Conservation (phyloP, 1,140 invertebrate species). For the Lepidurus apus region DNA sequence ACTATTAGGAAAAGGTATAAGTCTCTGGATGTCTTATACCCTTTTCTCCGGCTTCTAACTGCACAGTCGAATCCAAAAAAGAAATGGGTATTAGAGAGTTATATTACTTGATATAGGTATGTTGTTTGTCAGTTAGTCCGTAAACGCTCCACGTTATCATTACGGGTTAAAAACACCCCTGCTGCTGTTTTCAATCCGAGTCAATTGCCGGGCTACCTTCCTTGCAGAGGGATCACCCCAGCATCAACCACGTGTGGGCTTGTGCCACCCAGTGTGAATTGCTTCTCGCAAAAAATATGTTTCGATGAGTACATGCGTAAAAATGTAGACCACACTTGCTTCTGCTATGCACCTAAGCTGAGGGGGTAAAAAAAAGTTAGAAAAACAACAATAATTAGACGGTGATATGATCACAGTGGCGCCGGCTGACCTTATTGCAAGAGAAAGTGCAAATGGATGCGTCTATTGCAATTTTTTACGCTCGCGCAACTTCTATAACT, state of each 20-base stretch:
- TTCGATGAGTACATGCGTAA: neutral
- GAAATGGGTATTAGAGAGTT: neutral
- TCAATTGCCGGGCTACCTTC: neutral
- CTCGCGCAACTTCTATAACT: constrained; percentile 9
- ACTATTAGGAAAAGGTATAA: neutral
- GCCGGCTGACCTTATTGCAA: neutral
- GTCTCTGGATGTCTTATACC: neutral
- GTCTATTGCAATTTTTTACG: constrained; percentile 10
- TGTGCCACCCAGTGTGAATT: neutral
- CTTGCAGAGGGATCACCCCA: neutral
- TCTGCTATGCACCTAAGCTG: neutral
- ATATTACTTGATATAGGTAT: neutral
- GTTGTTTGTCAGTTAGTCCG: neutral
- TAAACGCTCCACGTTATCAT: constrained; percentile 1
- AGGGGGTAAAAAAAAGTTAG: neutral
- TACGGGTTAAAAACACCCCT: constrained; percentile 14
- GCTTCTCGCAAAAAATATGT: neutral
- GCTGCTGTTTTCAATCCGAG: constrained; percentile 18
- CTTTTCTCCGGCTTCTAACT: neutral
- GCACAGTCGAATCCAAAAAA: neutral
- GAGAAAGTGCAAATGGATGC: constrained; percentile 10
- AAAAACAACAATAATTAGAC: neutral
- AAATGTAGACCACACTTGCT: neutral
- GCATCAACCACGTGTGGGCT: constrained; percentile 13
- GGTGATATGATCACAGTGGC: neutral